Conservation (phyloP, 2,888 invertebrate species). For the Syrista parreyssii region DNA sequence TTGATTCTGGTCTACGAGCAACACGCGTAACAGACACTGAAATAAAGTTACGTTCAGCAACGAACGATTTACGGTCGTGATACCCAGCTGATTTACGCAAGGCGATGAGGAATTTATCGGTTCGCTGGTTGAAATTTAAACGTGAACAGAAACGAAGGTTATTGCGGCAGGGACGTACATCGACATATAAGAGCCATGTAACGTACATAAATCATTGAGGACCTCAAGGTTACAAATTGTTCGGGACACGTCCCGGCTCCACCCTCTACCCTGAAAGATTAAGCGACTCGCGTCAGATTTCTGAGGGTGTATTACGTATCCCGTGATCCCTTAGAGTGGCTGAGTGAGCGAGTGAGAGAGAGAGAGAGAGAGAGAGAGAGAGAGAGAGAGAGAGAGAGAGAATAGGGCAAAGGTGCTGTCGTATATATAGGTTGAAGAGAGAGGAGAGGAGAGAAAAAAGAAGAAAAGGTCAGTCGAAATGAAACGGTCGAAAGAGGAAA, state of each 20-base stretch:
- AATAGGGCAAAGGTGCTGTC: neutral
- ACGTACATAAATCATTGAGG: neutral
- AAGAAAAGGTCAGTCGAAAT: conserved; percentile 3
- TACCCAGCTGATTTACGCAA: neutral
- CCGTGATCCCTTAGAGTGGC: neutral
- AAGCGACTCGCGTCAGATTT: conserved; percentile 6
- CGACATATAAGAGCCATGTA: neutral
- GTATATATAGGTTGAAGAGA: neutral
- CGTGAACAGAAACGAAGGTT: neutral
- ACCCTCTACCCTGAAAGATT: neutral
- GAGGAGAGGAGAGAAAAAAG: neutral
- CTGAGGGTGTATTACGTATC: neutral
- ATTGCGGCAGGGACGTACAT: neutral
- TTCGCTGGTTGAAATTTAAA: neutral
- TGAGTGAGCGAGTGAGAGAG: neutral
- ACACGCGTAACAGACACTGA: neutral
- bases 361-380: neutral
- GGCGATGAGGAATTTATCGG: neutral
- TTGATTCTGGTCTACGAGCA: neutral
- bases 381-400: neutral
- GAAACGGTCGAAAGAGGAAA: conserved; percentile 1
- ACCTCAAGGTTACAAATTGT: conserved; percentile 1
- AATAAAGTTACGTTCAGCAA: neutral
- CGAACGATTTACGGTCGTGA: neutral
- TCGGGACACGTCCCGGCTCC: neutral